Conservation (phyloP, 53 echinoderm and acorn worm species). For the Henricia sp. region DNA sequence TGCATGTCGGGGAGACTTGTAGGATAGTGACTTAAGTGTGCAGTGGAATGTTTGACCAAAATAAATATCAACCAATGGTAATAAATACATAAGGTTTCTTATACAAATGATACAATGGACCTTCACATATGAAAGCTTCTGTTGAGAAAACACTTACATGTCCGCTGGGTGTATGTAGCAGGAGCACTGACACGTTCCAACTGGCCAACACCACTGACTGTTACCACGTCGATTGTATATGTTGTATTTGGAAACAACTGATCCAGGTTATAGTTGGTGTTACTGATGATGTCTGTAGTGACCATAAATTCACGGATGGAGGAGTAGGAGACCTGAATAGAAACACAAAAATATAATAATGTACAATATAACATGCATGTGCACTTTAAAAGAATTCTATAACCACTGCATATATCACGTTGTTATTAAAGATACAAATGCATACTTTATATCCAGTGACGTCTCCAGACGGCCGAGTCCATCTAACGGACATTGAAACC, state of each 20-base stretch:
- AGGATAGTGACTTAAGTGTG: too few relatives aligned
- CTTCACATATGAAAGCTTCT: too few relatives aligned
- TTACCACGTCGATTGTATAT: conserved; percentile 45
- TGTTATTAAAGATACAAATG: too few relatives aligned
- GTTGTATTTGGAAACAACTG: conserved; percentile 29
- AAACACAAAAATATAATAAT: not conserved
- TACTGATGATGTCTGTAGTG: conserved; percentile 9
- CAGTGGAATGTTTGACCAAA: not conserved
- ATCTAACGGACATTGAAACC: conserved; percentile 19
- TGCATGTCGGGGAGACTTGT: too few relatives aligned
- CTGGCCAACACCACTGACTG: conserved; percentile 48
- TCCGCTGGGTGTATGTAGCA: conserved; percentile 33
- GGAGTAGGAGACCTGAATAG: conserved; percentile 15
- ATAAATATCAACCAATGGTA: not conserved
- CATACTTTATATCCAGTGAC: conserved; percentile 38
- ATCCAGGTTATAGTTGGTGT: conserved; percentile 19
- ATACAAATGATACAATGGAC: too few relatives aligned
- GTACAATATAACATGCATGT: not conserved
- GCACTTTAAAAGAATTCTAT: not conserved
- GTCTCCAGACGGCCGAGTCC: conserved; percentile 45
- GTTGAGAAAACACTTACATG: too few relatives aligned
- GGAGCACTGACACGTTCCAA: conserved; percentile 4
- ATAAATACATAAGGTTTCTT: too few relatives aligned
- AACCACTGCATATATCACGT: too few relatives aligned
- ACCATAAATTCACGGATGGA: not conserved